Evolutionary conservation across 2,797 vertebrate species (phyloP).

Genomic region (Xenops minutus): DNA sequence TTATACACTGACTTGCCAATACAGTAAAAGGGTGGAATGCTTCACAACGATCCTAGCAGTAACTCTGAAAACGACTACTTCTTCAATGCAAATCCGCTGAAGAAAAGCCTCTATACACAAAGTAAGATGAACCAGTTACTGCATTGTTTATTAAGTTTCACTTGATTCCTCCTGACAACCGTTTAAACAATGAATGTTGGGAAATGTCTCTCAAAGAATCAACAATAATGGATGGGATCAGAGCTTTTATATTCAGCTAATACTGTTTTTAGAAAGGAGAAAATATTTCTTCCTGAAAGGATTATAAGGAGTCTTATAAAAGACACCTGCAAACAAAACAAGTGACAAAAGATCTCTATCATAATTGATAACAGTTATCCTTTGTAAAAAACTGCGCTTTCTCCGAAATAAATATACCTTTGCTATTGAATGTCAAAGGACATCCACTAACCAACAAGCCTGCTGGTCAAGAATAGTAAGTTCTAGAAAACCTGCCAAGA

Average conservation of each 20-base stretch:
- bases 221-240: conserved; percentile 89
- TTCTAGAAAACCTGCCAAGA: conserved; percentile 18
- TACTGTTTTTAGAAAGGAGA: conserved; percentile 86
- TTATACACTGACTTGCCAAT: conserved; percentile 46
- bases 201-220: conserved; percentile 89
- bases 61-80: conserved; percentile 74
- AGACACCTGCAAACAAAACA: conserved; percentile 92
- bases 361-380: conserved; percentile 75
- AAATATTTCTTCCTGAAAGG: conserved; percentile 95
- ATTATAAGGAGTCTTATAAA: conserved; percentile 85
- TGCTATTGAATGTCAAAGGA: conserved; percentile 40
- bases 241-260: conserved; percentile 88
- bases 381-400: conserved; percentile 61
- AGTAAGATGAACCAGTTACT: conserved; percentile 88
- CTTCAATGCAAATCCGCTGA: conserved; percentile 85
- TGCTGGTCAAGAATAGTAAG: neutral
- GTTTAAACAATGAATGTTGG: conserved; percentile 96
- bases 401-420: conserved; percentile 27
- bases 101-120: conserved; percentile 80
- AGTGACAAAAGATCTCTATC: conserved; percentile 86
- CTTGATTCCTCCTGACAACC: conserved; percentile 97
- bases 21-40: conserved; percentile 55
- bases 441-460: conserved; percentile 28
- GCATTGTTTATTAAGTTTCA: conserved; percentile 92
- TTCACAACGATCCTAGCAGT: conserved; percentile 73